These are phyloP conservation scores for Lacerta viridis DNA, from an alignment of 2,797 vertebrate genomes.

Conservation along the genomic window DNA sequence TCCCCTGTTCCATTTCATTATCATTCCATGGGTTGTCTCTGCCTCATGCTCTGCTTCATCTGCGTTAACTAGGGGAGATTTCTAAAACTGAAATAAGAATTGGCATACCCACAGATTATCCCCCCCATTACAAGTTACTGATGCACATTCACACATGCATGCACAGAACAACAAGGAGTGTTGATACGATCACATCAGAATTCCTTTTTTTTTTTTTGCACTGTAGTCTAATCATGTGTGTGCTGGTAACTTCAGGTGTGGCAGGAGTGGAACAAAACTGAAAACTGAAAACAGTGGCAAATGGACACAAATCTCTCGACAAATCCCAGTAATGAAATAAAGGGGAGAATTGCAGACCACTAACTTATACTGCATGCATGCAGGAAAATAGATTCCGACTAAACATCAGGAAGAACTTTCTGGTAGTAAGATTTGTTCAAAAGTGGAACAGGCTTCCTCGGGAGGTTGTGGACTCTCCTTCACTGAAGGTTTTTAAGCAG, in stretches of 20 bases:
- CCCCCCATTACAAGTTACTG: not conserved
- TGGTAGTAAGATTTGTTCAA: no score
- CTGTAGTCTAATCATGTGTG: no score
- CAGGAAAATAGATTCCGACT: no score
- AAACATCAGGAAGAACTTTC: no score
- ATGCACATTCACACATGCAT: not conserved
- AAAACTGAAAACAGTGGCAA: not conserved
- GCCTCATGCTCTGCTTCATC: not conserved
- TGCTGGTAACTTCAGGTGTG: not conserved
- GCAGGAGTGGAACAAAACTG: no score
- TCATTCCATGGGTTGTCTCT: not conserved
- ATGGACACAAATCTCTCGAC: no score
- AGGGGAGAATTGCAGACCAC: not conserved
- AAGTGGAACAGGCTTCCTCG: no score
- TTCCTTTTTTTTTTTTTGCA: not conserved
- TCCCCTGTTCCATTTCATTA: not conserved
- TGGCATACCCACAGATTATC: not conserved
- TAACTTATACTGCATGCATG: not conserved
- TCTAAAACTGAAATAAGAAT: slow-evolving; percentile 16
- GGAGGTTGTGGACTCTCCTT: no score
- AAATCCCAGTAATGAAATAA: no score
- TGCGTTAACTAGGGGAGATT: slow-evolving; percentile 10
- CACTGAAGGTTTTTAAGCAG: no score
- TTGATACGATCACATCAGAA: not conserved
- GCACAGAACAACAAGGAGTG: not conserved